A percentile compares a stretch with the other conserved stretches of the same genome.
Evolutionary conservation across 2,797 vertebrate species (phyloP).

Genomic region (Neomorphus geoffroyi): DNA sequence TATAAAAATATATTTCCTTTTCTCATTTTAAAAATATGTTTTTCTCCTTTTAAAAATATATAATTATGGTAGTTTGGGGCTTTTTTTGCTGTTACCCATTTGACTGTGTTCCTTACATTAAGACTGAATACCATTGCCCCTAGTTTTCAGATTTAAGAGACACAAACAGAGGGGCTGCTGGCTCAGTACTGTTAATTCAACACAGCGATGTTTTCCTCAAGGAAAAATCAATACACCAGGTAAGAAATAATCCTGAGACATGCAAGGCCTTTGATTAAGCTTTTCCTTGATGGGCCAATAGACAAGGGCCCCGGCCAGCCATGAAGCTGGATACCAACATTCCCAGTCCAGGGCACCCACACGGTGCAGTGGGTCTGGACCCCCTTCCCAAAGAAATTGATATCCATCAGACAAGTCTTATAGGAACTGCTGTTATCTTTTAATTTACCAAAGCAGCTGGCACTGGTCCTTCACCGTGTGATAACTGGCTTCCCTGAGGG

Average conservation of each 20-base stretch:
- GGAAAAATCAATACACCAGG: not conserved
- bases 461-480: not conserved
- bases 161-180: not conserved
- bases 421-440: not conserved
- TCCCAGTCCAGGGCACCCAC: fast-evolving
- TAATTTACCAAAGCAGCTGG: not conserved
- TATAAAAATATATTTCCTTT: not conserved
- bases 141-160: not conserved
- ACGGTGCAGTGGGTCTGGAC: not conserved
- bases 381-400: not conserved
- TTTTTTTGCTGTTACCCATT: not conserved
- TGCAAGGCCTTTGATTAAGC: not conserved
- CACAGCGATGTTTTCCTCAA: not conserved
- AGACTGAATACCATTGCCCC: not conserved
- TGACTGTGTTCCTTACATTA: not conserved
- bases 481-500: not conserved
- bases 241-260: not conserved
- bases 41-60: not conserved
- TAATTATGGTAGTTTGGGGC: not conserved
- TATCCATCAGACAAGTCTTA: not conserved
- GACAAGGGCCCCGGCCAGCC: not conserved
- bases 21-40: not conserved
- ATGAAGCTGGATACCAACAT: not conserved
- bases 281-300: not conserved
- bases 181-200: not conserved